phyloP scores from a whole-genome alignment of 2,888 invertebrate genomes.

The Zele albiditarsus region DNA sequence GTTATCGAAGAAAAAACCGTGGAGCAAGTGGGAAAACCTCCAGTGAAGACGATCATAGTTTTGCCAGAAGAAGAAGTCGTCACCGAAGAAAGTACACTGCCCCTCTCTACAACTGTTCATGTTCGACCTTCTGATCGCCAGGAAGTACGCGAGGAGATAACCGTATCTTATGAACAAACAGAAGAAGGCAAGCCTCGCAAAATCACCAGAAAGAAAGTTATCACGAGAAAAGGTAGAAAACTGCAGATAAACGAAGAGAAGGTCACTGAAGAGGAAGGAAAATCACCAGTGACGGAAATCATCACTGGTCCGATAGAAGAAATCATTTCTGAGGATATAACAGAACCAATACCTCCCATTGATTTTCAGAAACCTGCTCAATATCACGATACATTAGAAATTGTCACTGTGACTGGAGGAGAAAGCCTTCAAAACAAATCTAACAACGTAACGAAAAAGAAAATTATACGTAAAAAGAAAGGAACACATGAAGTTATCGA shows the following conservation, averaged over 20 bases:
- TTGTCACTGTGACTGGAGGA: neutral
- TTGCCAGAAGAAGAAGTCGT: slow-evolving; percentile 58
- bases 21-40: slow-evolving; percentile 53
- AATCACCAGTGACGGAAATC: slow-evolving; percentile 45
- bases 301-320: slow-evolving; percentile 60
- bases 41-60: slow-evolving; percentile 34
- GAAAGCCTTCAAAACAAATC: neutral
- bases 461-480: neutral
- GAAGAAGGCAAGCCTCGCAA: slow-evolving; percentile 64
- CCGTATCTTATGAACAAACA: slow-evolving; percentile 58
- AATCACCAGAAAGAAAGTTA: slow-evolving; percentile 70
- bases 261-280: slow-evolving; percentile 73
- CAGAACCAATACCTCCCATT: slow-evolving; percentile 31
- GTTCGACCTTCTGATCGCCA: slow-evolving; percentile 46
- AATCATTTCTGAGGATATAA: slow-evolving; percentile 46
- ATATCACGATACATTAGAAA: neutral
- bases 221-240: slow-evolving; percentile 66
- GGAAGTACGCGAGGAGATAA: slow-evolving; percentile 50
- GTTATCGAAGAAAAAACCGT: slow-evolving; percentile 60
- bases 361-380: slow-evolving; percentile 42
- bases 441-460: neutral
- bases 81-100: slow-evolving; percentile 67
- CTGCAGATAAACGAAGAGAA: slow-evolving; percentile 60
- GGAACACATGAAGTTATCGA: neutral
- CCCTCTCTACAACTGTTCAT: slow-evolving; percentile 54